Conservation (phyloP, 2,888 invertebrate genomes). For the Amiota mariae region DNA sequence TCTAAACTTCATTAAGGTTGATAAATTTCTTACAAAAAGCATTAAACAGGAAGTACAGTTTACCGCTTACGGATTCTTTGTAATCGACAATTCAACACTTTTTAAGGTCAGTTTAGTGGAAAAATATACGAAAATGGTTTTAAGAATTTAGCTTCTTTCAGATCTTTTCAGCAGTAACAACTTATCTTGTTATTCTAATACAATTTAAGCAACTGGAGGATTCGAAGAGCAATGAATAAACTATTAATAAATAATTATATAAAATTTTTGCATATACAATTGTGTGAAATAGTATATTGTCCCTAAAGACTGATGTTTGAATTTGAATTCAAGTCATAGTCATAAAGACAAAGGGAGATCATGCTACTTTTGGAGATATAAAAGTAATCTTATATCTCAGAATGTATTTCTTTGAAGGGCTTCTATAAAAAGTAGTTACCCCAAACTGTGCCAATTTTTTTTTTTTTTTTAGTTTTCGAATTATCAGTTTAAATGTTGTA, state of each 20-base stretch:
- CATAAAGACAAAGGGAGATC: too few relatives aligned
- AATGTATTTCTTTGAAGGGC: too few relatives aligned
- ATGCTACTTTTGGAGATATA: too few relatives aligned
- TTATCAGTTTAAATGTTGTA: too few relatives aligned
- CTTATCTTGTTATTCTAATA: slow-evolving; percentile 72
- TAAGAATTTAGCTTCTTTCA: slow-evolving; percentile 38
- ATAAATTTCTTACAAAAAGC: slow-evolving; percentile 72
- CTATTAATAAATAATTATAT: not conserved
- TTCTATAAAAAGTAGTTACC: too few relatives aligned
- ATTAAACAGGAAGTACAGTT: slow-evolving; percentile 71
- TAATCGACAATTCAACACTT: slow-evolving; percentile 71
- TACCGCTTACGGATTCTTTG: slow-evolving; percentile 72
- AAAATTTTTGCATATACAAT: too few relatives aligned
- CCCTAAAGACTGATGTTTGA: too few relatives aligned
- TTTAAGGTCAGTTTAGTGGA: slow-evolving; percentile 60
- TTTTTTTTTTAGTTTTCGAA: too few relatives aligned
- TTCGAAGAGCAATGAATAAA: slow-evolving; percentile 60
- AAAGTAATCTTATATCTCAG: too few relatives aligned
- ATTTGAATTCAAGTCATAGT: too few relatives aligned
- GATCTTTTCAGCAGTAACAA: slow-evolving; percentile 73
- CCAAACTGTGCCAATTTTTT: too few relatives aligned
- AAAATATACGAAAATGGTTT: not conserved
- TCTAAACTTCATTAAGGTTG: slow-evolving; percentile 56
- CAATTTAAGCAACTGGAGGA: slow-evolving; percentile 73
- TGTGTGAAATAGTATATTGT: too few relatives aligned